A percentile compares a stretch with the other conserved stretches of the same genome.
Evolutionary conservation across 2,113 vertebrate species (phyloP).

Genomic region (Psophia crepitans): DNA sequence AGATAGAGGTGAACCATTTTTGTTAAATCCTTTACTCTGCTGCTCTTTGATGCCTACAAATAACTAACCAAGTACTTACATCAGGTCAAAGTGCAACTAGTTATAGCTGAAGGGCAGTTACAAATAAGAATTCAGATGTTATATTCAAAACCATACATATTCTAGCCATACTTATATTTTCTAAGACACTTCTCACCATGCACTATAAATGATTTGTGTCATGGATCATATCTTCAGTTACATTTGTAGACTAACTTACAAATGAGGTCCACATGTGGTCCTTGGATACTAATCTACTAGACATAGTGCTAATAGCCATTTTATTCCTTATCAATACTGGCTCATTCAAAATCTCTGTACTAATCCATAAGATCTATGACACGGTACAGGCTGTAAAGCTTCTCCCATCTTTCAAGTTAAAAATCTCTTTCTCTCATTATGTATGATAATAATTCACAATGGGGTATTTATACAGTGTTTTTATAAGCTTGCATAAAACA

Average conservation of each 20-base stretch:
- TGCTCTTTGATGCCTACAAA: not conserved
- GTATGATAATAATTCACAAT: not conserved
- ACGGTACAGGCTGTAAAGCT: not conserved
- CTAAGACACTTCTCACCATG: not conserved
- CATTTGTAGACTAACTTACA: not conserved
- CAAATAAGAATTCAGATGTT: not conserved
- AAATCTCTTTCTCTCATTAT: not conserved
- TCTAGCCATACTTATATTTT: not conserved
- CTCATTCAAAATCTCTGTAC: not conserved
- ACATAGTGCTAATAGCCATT: not conserved
- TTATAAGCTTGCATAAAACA: not conserved
- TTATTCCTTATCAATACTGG: not conserved
- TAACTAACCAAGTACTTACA: not conserved
- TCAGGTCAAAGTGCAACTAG: not conserved
- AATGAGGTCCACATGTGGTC: not conserved
- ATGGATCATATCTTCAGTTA: not conserved
- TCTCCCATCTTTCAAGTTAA: not conserved
- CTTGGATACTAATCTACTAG: not conserved
- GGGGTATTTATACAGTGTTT: not conserved
- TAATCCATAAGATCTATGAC: not conserved
- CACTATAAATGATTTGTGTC: accelerated
- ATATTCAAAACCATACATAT: not conserved
- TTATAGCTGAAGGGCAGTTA: not conserved
- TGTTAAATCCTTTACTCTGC: not conserved
- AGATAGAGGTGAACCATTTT: not conserved